Evolutionary conservation across 2,888 invertebrate genomes (phyloP).

Genomic region (Serrognathus titanus): DNA sequence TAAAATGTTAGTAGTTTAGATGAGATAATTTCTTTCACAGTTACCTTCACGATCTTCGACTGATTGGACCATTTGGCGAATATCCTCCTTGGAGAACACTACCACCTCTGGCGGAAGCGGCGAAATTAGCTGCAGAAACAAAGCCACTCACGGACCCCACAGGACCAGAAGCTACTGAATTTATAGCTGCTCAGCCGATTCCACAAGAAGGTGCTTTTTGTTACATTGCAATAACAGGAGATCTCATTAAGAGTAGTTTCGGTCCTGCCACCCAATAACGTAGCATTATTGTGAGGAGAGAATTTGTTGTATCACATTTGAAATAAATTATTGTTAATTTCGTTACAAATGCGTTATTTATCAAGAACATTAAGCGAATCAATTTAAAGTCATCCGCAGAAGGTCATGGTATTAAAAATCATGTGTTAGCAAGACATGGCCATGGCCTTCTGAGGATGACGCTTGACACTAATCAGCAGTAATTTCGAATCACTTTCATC

Average conservation of each 20-base stretch:
- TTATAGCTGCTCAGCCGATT: conserved; percentile 49
- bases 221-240: conserved; percentile 54
- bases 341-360: no score
- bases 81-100: conserved; percentile 48
- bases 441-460: no score
- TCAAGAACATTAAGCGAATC: no score
- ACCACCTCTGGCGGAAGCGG: conserved; percentile 45
- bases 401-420: no score
- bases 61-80: conserved; percentile 51
- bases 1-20: background rate
- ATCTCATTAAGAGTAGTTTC: conserved; percentile 38
- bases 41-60: conserved; percentile 48
- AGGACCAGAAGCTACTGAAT: conserved; percentile 49
- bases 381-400: no score
- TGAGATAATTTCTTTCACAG: conserved; percentile 26
- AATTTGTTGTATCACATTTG: no score
- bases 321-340: no score
- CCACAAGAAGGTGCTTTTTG: conserved; percentile 57
- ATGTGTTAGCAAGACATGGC: no score
- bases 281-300: no score
- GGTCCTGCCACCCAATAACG: background rate
- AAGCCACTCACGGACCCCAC: conserved; percentile 51
- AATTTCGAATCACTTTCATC: no score
- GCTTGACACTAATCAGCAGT: no score
- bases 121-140: conserved; percentile 44